Evolutionary conservation across 2,113 vertebrate species (phyloP), one percentile per base, ranked within the genome.

Genomic region (Ceratotherium simum): DNA sequence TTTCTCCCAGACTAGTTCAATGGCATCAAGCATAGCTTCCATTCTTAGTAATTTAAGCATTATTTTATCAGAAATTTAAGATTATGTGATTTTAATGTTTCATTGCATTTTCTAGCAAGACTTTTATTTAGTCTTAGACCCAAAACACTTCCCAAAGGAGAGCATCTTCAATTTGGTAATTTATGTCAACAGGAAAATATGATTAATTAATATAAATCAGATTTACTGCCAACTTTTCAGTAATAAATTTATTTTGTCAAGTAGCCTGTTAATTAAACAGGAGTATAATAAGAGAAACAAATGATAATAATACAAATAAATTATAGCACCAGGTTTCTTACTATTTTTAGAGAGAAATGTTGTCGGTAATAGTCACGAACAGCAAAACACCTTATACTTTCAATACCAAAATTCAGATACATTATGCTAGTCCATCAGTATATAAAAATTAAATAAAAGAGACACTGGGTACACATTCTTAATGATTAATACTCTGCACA

Each of bases 141-240:
- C 56, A 65, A 91, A 93, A 67, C 31, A 90, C 51, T 93, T 93
- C 29, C 81, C 54, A 65, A 92, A 95, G 23, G 82, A 92, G 12
- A 79, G 9, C 39, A 75, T 84, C 58, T 96, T 83, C 56, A 92
- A 92, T 91, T 91, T 62, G 42, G 23, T 73, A 65, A 95, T 91
- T 96, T 96, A 79, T 75, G 87, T 94, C 95, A 92, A 62, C 70
- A 94, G 94, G 78, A 96, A 96, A 96, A 91, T 79, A 76, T 51
- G 58, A 85, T 46, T 70, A 96, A 89, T 95, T 93, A 95, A 96
- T 73, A 87, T 75, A 79, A 82, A 79, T 94, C 90, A 84, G 70
- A 84, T 91, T 91, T 80, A 80, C 48, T 89, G 78, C 58, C 96
- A 91, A 84, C 76, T 88, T 80, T 95, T 80, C 33, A 75, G 70